A percentile compares a stretch with the other conserved stretches of the same genome.
Evolutionary conservation across 2,797 vertebrate genomes (phyloP).

Genomic region (Champsocephalus gunnari): DNA sequence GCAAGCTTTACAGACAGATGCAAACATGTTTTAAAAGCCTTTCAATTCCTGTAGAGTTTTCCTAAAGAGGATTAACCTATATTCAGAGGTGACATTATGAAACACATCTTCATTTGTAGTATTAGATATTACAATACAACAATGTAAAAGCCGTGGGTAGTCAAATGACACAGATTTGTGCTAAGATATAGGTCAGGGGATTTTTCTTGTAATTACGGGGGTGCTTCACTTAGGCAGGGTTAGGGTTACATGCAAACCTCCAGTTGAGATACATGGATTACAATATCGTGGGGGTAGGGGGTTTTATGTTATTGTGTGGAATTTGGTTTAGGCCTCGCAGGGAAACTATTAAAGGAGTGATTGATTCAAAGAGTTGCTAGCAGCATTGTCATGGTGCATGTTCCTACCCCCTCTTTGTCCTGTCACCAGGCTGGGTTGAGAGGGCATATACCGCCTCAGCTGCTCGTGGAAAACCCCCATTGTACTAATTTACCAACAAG

Average conservation of each 20-base stretch:
- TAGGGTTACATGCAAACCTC: conserved; percentile 33
- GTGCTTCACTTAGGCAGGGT: conserved; percentile 19
- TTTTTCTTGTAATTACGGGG: conserved; percentile 57
- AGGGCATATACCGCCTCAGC: conserved; percentile 73
- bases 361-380: conserved; percentile 77
- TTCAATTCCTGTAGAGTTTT: conserved; percentile 72
- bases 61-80: conserved; percentile 79
- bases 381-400: conserved; percentile 68
- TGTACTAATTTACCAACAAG: conserved; percentile 59
- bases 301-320: conserved; percentile 31
- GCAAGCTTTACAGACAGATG: conserved; percentile 64
- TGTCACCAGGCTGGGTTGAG: conserved; percentile 46
- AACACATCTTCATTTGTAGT: conserved; percentile 51
- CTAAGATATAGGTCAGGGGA: conserved; percentile 72
- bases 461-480: conserved; percentile 75
- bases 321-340: conserved; percentile 49
- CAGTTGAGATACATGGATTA: conserved; percentile 60
- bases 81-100: conserved; percentile 53
- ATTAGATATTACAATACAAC: conserved; percentile 53
- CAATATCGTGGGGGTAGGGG: conserved; percentile 44
- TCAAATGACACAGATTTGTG: conserved; percentile 56
- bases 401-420: conserved; percentile 66
- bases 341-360: conserved; percentile 72
- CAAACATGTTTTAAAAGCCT: conserved; percentile 72
- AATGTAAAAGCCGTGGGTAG: conserved; percentile 56